Conservation (phyloP, 2,113 vertebrate genomes). For the Petrocephalus microphthalmus region DNA sequence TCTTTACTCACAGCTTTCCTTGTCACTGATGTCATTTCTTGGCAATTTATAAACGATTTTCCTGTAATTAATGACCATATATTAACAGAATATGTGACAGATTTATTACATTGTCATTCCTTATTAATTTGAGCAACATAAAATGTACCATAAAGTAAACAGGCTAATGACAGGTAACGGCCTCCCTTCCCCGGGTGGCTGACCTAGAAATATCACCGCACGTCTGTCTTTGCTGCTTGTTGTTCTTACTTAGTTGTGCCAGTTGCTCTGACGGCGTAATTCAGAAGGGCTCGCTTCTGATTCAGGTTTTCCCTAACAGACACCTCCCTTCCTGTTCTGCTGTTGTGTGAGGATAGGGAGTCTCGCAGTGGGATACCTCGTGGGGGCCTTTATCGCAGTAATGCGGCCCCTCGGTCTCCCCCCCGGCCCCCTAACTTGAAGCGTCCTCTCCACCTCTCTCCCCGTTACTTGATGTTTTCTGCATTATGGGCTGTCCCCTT, state of each 20-base stretch:
- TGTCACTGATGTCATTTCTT: not conserved
- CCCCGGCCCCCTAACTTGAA: not conserved
- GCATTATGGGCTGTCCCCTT: not conserved
- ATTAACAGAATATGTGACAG: not conserved
- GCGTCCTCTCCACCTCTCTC: not conserved
- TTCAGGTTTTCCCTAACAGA: not conserved
- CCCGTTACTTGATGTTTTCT: not conserved
- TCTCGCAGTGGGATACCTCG: not conserved
- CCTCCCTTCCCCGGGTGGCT: too few relatives aligned
- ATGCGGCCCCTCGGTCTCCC: not conserved
- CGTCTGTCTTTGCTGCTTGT: not conserved
- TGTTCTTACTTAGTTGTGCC: not conserved
- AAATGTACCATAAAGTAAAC: not conserved
- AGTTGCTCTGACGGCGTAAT: not conserved
- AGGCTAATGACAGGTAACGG: not conserved
- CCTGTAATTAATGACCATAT: not conserved
- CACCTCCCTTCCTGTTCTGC: not conserved
- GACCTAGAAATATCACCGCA: not conserved
- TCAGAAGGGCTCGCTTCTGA: not conserved
- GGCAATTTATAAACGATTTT: not conserved
- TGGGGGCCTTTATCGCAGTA: not conserved
- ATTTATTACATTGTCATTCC: not conserved
- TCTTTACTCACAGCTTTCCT: not conserved
- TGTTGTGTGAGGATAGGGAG: not conserved
- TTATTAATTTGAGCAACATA: not conserved